Evolutionary conservation across 2,113 vertebrate genomes (phyloP), one percentile per base, ranked within the genome.

Genomic region (Triplophysa dalaica): DNA sequence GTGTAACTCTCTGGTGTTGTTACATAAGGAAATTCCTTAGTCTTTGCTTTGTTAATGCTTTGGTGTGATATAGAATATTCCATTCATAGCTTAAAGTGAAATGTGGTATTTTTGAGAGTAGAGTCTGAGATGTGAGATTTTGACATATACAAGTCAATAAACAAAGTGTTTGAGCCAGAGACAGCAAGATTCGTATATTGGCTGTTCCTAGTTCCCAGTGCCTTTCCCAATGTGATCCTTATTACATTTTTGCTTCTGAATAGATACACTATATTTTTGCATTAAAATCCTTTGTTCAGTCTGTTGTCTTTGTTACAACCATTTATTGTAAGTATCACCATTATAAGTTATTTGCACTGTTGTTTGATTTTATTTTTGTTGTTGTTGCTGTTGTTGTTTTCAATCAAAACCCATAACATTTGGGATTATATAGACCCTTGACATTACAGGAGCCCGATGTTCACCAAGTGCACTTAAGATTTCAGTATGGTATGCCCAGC

Each of bases 181-280:
- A 56, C 41, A 10, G 43, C 50, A 60, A 21, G 45, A 54, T 16
- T 52, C 45, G 14, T 56, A n/a, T 45, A 52, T 43, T 73, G 65
- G 68, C 60, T 65, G 29, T 33, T 16, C 73, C 75, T 78, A 60
- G 16, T 79, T 82, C 72, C 77, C 68, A 82, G 85, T 90, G 89
- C 87, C 88, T 91, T 89, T 83, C 72, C 62, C 52, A 85, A 73
- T 81, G 24, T 80, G 62, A 85, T 48, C 45, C 83, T 69, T 70
- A 56, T 73, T 0, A 2, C 77, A 81, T 83, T 79, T 54, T 83
- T 78, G 75, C 61, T 82, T 82, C 74, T 70, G 66, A 66, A 21
- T 21, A 58, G 16, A 56, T 19, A 54, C 50, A 67, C 65, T 17
- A 29, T 61, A 26, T 70, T 61, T 24, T 41, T 56, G 64, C n/a